Conservation (phyloP, 2,888 invertebrate species). For the Sarcophaga rosellei region DNA sequence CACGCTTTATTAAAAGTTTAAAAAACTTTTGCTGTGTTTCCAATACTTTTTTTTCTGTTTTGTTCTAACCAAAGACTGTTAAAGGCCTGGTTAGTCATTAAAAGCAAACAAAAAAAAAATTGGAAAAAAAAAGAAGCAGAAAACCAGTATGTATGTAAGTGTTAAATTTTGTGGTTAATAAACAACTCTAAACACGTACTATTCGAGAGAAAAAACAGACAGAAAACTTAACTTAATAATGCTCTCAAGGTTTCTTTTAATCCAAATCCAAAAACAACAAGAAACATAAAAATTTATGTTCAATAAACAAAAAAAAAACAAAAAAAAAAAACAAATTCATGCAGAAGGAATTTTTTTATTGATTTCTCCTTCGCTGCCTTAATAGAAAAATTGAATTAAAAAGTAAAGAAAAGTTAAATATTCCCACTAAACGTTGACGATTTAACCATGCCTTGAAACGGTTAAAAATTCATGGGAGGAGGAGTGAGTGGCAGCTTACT, state of each 20-base stretch:
- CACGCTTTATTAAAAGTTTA: conserved; percentile 67
- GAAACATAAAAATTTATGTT: neutral
- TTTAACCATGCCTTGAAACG: too few species aligned
- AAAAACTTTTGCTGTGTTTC: neutral
- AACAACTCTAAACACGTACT: conserved; percentile 64
- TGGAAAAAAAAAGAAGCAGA: too few species aligned
- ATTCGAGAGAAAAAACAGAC: conserved; percentile 25
- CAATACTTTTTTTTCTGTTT: conserved; percentile 15
- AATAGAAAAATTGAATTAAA: too few species aligned
- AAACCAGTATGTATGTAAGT: conserved; percentile 30
- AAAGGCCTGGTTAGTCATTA: conserved; percentile 64
- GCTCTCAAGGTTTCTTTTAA: conserved; percentile 56
- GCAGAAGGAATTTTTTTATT: neutral
- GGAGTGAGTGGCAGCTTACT: too few species aligned
- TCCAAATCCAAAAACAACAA: neutral
- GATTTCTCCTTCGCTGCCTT: neutral
- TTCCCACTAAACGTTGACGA: too few species aligned
- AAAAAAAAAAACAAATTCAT: neutral
- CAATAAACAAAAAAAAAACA: neutral
- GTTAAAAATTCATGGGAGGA: too few species aligned
- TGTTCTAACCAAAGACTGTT: conserved; percentile 47
- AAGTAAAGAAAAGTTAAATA: too few species aligned
- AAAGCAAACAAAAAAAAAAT: conserved; percentile 17
- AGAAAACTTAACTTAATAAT: conserved; percentile 54
- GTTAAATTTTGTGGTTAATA: conserved; percentile 67